Base-by-base conservation (phyloP, 2,888 invertebrate species). In the Andrena flavipes region DNA sequence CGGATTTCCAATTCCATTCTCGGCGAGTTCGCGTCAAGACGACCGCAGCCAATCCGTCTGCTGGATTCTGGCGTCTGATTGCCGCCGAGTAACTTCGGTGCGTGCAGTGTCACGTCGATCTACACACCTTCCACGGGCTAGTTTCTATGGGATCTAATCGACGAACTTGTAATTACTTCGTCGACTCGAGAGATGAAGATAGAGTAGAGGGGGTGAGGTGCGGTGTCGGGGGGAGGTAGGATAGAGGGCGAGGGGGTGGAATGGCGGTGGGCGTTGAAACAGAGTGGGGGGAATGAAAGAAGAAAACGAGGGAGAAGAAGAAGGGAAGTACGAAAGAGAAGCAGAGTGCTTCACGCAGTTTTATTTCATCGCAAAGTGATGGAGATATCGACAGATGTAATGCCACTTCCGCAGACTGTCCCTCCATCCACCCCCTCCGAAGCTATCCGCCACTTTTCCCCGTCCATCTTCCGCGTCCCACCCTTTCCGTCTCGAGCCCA, bases 321-420 rank as follows among this genome's bases (percentile, higher is more conserved):
- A 30, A 3, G 26, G 54, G 42, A 16, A 0, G 5, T 13, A 42
- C 35, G 68, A 62, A 59, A 65, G 74, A 60, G 82, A 60, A 74
- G 70, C 71, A 65, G 60, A 54, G 77, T 64, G 79, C 70, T 79
- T 76, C 59, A 51, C 63, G 71, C 73, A 86, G 87, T 91, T 91
- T 90, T 90, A 90, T 91, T 91, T 91, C 89, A 91, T 91, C 86
- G 88, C 85, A 76, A 84, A 91, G 80, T 87, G 90, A 91, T 90
- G 90, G 87, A 89, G 91, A 91, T 91, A 91, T 91, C 91, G 91
- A 90, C 91, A 91, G 90, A 90, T 89, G 90, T 90, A 91, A 91
- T 90, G 87, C 89, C 86, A 86, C 84, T 86, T 85, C 87, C 86
- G 56, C 78, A 84, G 82, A 85, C 87, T 89, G 89, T 87, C 86